Conservation (phyloP, 2,797 vertebrate species). For the Esox masquinongy region DNA sequence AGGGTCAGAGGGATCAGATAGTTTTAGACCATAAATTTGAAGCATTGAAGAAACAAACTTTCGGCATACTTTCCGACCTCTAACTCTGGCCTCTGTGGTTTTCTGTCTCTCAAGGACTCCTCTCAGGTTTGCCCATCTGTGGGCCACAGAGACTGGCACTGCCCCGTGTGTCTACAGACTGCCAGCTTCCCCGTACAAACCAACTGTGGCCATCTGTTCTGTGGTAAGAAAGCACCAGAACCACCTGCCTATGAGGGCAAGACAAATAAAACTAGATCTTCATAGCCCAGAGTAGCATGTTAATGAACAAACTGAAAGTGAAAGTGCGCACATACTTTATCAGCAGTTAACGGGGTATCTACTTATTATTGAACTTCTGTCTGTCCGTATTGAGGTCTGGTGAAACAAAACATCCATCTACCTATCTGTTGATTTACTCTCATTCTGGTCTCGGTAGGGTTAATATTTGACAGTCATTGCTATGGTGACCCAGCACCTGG, state of each 20-base stretch:
- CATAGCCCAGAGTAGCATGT: background rate
- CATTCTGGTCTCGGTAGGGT: too few relatives aligned
- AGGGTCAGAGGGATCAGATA: background rate
- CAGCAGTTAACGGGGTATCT: background rate
- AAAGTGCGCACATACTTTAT: background rate
- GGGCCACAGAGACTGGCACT: constrained; percentile 69
- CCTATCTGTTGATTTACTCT: too few relatives aligned
- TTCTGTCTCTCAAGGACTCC: background rate
- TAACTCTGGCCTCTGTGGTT: too few relatives aligned
- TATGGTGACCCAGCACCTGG: too few relatives aligned
- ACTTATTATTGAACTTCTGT: too few relatives aligned
- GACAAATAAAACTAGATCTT: background rate
- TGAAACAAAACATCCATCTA: too few relatives aligned
- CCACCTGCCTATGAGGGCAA: background rate
- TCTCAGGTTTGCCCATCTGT: constrained; percentile 44
- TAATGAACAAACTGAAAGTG: background rate
- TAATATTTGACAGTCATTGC: too few relatives aligned
- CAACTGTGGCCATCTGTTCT: constrained; percentile 86
- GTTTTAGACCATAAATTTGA: background rate
- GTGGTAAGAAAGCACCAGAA: constrained; percentile 67
- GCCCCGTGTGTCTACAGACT: constrained; percentile 82
- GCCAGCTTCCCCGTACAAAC: constrained; percentile 79
- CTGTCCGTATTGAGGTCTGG: too few relatives aligned
- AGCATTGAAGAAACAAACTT: background rate
- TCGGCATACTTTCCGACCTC: background rate